Percentiles rank a stretch among this genome's conserved stretches.
Evolutionary conservation across 2,113 vertebrate genomes (phyloP).

Genomic region (Syrmaticus mikado): DNA sequence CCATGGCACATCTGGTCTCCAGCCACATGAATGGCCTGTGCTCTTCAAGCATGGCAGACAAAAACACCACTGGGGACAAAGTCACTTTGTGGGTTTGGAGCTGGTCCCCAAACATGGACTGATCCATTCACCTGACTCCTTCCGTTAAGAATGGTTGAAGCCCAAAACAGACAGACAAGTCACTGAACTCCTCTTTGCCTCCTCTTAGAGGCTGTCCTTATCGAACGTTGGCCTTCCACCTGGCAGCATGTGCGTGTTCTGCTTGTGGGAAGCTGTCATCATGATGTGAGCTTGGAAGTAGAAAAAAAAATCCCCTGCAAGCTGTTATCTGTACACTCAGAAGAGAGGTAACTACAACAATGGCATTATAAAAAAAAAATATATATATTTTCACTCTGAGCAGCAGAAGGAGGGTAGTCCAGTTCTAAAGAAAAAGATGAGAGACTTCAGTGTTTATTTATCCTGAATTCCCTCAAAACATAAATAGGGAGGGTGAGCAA

Average conservation of each 20-base stretch:
- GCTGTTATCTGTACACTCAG: not conserved
- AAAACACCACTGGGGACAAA: not conserved
- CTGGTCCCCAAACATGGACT: not conserved
- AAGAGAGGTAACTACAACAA: not conserved
- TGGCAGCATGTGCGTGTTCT: not conserved
- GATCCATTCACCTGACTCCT: not conserved
- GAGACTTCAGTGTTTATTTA: not conserved
- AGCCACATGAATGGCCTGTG: not conserved
- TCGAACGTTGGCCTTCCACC: not conserved
- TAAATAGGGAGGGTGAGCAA: not conserved
- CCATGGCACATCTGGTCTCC: not conserved
- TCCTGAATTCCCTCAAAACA: not conserved
- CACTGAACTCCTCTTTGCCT: not conserved
- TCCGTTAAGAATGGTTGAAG: not conserved
- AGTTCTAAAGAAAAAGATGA: not conserved
- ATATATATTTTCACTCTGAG: not conserved
- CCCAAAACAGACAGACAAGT: not conserved
- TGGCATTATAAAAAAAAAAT: not conserved
- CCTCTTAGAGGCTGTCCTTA: not conserved
- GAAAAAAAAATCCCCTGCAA: not conserved
- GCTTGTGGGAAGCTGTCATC: not conserved
- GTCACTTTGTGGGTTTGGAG: not conserved
- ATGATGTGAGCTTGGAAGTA: not conserved
- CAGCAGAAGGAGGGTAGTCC: not conserved
- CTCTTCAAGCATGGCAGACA: not conserved